A percentile compares a stretch with the other conserved stretches of the same genome.
Conservation (phyloP, 2,888 invertebrate genomes). For the Hydrotaea diabolus region DNA sequence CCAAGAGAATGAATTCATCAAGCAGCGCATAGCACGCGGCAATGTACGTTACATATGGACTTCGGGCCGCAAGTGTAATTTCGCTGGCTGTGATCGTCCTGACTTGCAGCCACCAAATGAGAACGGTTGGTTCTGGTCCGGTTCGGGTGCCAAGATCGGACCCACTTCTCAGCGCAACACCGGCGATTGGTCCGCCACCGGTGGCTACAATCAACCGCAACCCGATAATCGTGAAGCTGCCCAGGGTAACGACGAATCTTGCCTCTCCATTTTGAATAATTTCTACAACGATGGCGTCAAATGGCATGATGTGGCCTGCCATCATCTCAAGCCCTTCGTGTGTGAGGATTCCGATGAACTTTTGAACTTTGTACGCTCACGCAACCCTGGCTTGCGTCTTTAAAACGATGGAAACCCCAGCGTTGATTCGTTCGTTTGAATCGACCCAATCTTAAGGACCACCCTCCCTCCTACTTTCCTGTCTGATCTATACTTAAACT, state of each 20-base stretch:
- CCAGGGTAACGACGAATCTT: conserved; percentile 95
- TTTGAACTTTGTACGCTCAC: conserved; percentile 93
- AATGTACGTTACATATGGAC: conserved; percentile 93
- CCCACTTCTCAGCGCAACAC: conserved; percentile 93
- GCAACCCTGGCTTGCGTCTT: conserved; percentile 92
- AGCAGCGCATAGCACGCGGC: conserved; percentile 91
- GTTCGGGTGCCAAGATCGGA: conserved; percentile 94
- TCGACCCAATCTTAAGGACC: conserved; percentile 1
- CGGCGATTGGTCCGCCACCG: conserved; percentile 94
- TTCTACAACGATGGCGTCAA: conserved; percentile 94
- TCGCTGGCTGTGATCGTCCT: conserved; percentile 91
- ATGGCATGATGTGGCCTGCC: conserved; percentile 94
- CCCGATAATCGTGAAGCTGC: conserved; percentile 95
- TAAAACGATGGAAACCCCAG: conserved; percentile 80
- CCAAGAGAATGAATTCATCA: conserved; percentile 94
- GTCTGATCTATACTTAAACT: not conserved
- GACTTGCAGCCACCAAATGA: conserved; percentile 92
- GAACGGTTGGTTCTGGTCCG: conserved; percentile 97
- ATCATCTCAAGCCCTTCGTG: conserved; percentile 92
- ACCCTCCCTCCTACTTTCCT: not conserved
- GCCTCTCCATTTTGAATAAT: conserved; percentile 93
- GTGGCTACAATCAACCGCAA: conserved; percentile 92
- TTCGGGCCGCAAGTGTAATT: conserved; percentile 94
- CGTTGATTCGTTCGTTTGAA: not conserved
- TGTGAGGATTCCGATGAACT: conserved; percentile 96